Percentiles rank a stretch among this genome's conserved stretches.
phyloP scores from a whole-genome alignment of 2,797 vertebrate genomes.

The Bucorvus abyssinicus region DNA sequence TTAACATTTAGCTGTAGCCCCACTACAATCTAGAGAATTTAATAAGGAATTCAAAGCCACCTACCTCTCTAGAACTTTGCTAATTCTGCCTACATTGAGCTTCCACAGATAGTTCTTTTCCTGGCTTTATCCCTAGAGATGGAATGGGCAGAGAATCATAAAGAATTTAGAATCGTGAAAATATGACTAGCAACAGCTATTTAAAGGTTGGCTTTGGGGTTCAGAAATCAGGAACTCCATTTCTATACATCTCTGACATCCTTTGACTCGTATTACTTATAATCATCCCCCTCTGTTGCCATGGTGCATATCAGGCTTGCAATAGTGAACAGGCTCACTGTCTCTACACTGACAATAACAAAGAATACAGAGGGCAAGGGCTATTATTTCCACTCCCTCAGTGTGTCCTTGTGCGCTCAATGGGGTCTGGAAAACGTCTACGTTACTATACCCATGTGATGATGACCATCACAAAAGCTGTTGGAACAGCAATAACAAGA shows the following conservation, averaged over 20 bases:
- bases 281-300: slow-evolving; percentile 12
- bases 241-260: not conserved
- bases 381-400: not conserved
- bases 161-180: not conserved
- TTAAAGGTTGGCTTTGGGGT: not conserved
- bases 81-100: not conserved
- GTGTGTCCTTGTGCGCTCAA: not conserved
- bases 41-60: not conserved
- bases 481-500: not conserved
- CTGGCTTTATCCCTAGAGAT: not conserved
- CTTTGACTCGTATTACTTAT: not conserved
- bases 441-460: not conserved
- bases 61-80: not conserved
- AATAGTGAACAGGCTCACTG: not conserved
- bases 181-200: not conserved
- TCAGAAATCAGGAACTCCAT: not conserved
- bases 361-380: not conserved
- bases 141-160: not conserved
- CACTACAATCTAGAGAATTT: not conserved
- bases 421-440: not conserved
- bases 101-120: not conserved
- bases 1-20: not conserved
- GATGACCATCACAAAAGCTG: not conserved
- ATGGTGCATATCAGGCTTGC: not conserved
- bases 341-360: not conserved